Evolutionary conservation across 2,888 invertebrate species (phyloP).

Genomic region (Leptura quadrifasciata): DNA sequence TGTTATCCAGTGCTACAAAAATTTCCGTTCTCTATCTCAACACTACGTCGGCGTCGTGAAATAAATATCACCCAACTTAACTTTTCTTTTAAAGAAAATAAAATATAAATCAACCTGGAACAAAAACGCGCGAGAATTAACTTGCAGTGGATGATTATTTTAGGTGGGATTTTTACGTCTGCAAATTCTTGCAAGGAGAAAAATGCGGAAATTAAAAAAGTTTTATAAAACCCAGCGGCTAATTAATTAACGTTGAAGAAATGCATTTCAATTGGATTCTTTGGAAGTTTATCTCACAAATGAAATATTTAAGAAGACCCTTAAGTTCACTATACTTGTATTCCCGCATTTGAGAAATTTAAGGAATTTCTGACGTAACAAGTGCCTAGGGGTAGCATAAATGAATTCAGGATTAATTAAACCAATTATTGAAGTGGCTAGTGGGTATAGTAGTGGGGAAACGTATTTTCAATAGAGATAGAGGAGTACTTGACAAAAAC

Average conservation of each 20-base stretch:
- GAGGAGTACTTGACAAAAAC: too few species aligned
- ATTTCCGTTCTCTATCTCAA: neutral
- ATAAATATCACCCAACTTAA: neutral
- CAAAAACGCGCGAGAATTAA: neutral
- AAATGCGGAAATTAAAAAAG: constrained; percentile 6
- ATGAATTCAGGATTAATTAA: neutral
- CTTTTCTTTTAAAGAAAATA: constrained; percentile 2
- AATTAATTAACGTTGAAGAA: neutral
- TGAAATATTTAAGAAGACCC: neutral
- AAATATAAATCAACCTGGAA: neutral
- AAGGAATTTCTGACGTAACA: neutral
- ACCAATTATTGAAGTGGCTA: too few species aligned
- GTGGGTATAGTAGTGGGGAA: too few species aligned
- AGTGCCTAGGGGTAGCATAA: neutral
- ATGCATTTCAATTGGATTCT: constrained; percentile 7
- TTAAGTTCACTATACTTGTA: neutral
- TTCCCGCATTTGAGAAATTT: neutral
- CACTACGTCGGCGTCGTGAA: neutral
- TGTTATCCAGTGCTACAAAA: neutral
- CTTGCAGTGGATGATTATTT: neutral
- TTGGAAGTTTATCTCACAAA: neutral
- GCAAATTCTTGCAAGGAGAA: constrained; percentile 2
- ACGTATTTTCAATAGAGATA: too few species aligned
- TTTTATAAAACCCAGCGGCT: neutral
- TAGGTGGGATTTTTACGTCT: neutral